These are phyloP conservation scores for Lordiphosa andalusiaca DNA, from an alignment of 2,888 invertebrate species.

Conservation along the genomic window DNA sequence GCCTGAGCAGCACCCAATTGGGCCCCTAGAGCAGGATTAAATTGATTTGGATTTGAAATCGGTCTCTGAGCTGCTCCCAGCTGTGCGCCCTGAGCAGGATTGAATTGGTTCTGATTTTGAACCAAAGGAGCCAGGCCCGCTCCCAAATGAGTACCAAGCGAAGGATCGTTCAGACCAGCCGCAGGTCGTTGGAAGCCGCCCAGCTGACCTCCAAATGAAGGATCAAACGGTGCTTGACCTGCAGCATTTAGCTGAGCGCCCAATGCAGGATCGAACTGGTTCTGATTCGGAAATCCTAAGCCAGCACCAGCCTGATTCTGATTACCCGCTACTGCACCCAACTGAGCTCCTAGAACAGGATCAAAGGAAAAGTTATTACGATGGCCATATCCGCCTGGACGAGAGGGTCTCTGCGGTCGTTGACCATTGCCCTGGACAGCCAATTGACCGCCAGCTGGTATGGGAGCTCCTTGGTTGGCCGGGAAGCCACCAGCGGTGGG, in stretches of 20 bases:
- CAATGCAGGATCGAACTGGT: slow-evolving; percentile 35
- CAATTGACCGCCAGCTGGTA: slow-evolving; percentile 38
- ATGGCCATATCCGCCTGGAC: slow-evolving; percentile 17
- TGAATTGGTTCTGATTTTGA: slow-evolving; percentile 9
- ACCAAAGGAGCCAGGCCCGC: background rate
- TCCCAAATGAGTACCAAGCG: slow-evolving; percentile 36
- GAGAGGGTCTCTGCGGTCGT: slow-evolving; percentile 15
- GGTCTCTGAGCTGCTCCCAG: slow-evolving; percentile 21
- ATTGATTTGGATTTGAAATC: slow-evolving; percentile 4
- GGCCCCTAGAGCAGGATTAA: slow-evolving; percentile 23
- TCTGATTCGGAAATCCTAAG: slow-evolving; percentile 2
- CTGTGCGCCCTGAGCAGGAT: slow-evolving; percentile 16
- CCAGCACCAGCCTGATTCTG: slow-evolving; percentile 2
- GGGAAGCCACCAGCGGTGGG: slow-evolving; percentile 22
- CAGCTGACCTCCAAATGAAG: slow-evolving; percentile 32
- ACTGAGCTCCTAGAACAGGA: slow-evolving; percentile 30
- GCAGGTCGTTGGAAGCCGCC: slow-evolving; percentile 23
- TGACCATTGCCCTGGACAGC: slow-evolving; percentile 34
- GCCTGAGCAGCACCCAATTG: slow-evolving; percentile 21
- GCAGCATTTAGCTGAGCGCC: slow-evolving; percentile 34
- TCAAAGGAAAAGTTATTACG: slow-evolving; percentile 35
- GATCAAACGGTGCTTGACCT: slow-evolving; percentile 34
- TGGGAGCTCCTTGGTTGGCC: slow-evolving; percentile 7
- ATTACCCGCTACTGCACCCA: slow-evolving; percentile 8
- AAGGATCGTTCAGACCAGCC: slow-evolving; percentile 18